Base-by-base conservation (phyloP, 2,888 invertebrate genomes). In the Salpingus planirostris region DNA sequence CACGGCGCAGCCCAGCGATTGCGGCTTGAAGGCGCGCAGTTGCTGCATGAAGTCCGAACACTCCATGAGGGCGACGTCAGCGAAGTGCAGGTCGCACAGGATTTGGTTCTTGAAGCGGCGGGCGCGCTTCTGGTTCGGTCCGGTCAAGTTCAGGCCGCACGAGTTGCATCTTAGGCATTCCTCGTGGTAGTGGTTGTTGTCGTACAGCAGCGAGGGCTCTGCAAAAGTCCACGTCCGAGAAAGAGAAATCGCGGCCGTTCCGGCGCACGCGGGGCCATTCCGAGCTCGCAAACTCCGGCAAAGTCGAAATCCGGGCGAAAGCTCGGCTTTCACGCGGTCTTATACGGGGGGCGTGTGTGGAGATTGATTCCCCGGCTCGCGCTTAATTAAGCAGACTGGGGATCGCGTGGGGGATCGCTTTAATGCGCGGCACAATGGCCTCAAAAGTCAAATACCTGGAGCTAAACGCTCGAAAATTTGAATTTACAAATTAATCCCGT, bases 31-130 rank as follows among this genome's bases (percentile, higher is more conserved):
- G 72, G 89, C 85, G 61, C 91, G 81, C 63, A 92, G 76, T 72
- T 92, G 91, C 71, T 91, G 90, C 89, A 92, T 90, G 73, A 91
- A 92, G 76, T 92, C 91, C 56, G 89, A 87, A 73, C 88, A 89
- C 83, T 91, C 91, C 88, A 91, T 89, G 65, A 91, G 86, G 67
- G 90, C 87, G 53, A 91, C 90, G 84, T 92, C 92, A 60, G 90
- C 90, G 66, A 91, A 92, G 73, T 92, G 92, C 66, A 92, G 74
- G 69, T 91, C 90, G 80, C 92, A 92, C 68, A 91, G 80, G 66
- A 92, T 89, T 65, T 90, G 89, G 71, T 91, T 91, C 71, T 82
- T 78, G 71, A 77, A 78, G 57, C 78, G 72, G 26, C 66, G 50
- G 10, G 66, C 66, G 25, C 66, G 59, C 54, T 66, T 65, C 71